Percentiles rank a stretch among this genome's conserved stretches.
phyloP scores from a whole-genome alignment of 2,113 vertebrate genomes.

The Tonatia bakeri region DNA sequence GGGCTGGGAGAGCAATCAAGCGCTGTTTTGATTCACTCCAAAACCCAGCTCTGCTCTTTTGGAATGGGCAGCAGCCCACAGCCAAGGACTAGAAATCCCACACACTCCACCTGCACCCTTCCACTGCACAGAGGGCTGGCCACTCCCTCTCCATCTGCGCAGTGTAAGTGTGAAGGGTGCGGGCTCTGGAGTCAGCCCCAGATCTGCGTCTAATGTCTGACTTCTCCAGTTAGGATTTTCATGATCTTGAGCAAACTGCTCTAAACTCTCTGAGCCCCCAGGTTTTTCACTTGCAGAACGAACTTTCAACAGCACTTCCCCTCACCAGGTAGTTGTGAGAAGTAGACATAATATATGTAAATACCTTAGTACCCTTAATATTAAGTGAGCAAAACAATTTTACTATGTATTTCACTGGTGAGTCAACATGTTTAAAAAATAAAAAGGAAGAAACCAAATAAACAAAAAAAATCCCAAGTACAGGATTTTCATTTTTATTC shows the following conservation, averaged over 20 bases:
- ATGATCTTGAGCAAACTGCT: not conserved
- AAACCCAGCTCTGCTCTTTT: not conserved
- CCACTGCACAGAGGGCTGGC: not conserved
- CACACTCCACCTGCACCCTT: not conserved
- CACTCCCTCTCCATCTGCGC: not conserved
- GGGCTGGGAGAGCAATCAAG: not conserved
- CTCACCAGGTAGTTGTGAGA: not conserved
- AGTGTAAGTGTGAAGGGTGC: not conserved
- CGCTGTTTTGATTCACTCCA: not conserved
- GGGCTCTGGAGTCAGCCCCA: not conserved
- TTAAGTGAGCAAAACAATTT: conserved; percentile 6
- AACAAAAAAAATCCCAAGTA: conserved; percentile 21
- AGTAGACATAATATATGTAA: not conserved
- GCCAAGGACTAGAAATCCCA: not conserved
- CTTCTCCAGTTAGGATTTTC: not conserved
- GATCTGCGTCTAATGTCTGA: not conserved
- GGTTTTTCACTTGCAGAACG: not conserved
- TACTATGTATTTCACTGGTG: not conserved
- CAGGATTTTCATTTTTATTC: not conserved
- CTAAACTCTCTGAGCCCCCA: not conserved
- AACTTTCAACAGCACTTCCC: not conserved
- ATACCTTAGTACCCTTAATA: not conserved
- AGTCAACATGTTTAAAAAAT: not conserved
- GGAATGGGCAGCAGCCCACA: not conserved
- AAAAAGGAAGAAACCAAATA: not conserved